Base-by-base conservation (phyloP, 2,888 invertebrate genomes). In the Linyphia triangularis region DNA sequence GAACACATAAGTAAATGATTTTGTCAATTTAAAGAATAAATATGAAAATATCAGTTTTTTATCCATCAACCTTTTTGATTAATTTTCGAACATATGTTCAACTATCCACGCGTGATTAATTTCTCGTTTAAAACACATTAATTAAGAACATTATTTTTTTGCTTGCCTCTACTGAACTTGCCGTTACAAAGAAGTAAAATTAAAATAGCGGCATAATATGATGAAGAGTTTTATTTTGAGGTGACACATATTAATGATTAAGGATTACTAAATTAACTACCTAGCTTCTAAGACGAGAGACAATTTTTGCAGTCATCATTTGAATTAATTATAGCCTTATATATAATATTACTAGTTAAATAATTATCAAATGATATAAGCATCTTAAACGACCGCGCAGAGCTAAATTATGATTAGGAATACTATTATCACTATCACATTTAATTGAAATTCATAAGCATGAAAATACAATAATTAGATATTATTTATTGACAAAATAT, bases 61-160 rank as follows among this genome's bases (percentile, higher is more conserved):
- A 24, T 40, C 28, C 28, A 40, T 61, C 19, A 24, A 22, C 40
- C 72, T 82, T 82, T 72, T 57, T 57, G 70, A 82, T 72, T 72
- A 82, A 82, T 82, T 82, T 67, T 59, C 19, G 37, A 61, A 61
- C 85, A 85, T 77, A 67, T 85, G 85, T 67, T 77, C 59, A 4
- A n/a, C 51, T 51, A 65, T 69, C 67, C 40, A 22, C 69, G 37
- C 22, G 51, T 85, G 75, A 85, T 85, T 85, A 85, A 85, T 85
- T 69, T 85, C 75, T 85, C 85, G 85, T 85, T 85, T 85, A 77
- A 77, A 85, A 69, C 37, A 59, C 85, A 85, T 85, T 77, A 85
- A 85, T 85, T 85, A 85, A 40, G 67, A 33, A 79, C 40, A 30
- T 69, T 43, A 9, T n/a, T 28, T 67, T 85, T 77, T 85, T 37